Evolutionary conservation across 2,888 invertebrate genomes (phyloP).

Genomic region (Chesias legatella): DNA sequence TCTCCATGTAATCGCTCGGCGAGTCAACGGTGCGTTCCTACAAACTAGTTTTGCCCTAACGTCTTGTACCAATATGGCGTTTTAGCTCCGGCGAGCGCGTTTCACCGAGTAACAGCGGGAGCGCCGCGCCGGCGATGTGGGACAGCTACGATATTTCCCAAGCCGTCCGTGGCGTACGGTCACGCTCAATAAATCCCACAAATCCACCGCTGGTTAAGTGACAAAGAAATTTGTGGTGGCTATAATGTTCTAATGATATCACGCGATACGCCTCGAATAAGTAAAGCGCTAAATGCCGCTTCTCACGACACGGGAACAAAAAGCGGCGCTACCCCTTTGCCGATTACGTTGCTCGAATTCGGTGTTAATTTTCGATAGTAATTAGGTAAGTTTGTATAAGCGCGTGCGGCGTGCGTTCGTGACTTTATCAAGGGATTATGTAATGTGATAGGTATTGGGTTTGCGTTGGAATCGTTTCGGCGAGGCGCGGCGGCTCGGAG

Average conservation of each 20-base stretch:
- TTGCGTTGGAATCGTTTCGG: constrained; percentile 12
- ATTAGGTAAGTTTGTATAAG: constrained; percentile 46
- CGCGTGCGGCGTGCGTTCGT: constrained; percentile 38
- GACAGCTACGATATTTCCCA: constrained; percentile 40
- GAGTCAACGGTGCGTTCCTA: constrained; percentile 35
- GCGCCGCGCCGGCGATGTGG: constrained; percentile 35
- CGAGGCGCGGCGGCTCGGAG: constrained; percentile 35
- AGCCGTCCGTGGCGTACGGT: constrained; percentile 43
- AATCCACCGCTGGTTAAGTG: constrained; percentile 56
- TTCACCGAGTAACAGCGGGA: constrained; percentile 34
- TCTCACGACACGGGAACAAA: constrained; percentile 49
- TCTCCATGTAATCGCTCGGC: constrained; percentile 31
- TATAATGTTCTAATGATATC: constrained; percentile 62
- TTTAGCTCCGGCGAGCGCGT: constrained; percentile 30
- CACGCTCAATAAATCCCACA: constrained; percentile 55
- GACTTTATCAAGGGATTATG: constrained; percentile 36
- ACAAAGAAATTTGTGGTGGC: constrained; percentile 65
- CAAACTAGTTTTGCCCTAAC: constrained; percentile 30
- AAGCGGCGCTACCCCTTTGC: constrained; percentile 39
- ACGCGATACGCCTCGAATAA: constrained; percentile 58
- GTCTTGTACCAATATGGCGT: constrained; percentile 28
- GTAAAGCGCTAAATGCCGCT: constrained; percentile 56
- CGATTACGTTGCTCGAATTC: constrained; percentile 44
- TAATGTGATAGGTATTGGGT: constrained; percentile 20
- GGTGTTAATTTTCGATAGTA: constrained; percentile 47